Percentiles rank a stretch among this genome's conserved stretches.
Evolutionary conservation across 1,140 invertebrate genomes (phyloP).

Genomic region (Lepidotrigona ventralis): DNA sequence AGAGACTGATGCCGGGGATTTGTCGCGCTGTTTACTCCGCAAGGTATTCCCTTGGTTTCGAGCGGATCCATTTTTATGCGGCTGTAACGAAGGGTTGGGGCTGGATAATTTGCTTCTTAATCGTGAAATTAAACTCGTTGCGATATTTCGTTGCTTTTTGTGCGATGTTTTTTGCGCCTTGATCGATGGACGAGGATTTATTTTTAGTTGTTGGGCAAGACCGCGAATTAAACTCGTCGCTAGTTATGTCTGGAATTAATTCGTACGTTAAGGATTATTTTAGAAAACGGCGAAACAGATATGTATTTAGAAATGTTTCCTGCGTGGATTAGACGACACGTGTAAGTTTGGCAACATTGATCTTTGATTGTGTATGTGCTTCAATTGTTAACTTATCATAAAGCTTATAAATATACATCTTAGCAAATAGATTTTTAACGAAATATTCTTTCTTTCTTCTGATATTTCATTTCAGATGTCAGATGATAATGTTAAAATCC

Average conservation of each 20-base stretch:
- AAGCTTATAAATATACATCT: no score
- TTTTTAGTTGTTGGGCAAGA: background rate
- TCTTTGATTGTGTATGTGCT: no score
- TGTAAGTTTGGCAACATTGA: no score
- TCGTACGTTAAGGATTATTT: no score
- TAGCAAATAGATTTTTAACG: no score
- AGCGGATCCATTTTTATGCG: background rate
- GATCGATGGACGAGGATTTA: background rate
- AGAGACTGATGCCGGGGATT: background rate
- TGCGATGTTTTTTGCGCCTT: background rate
- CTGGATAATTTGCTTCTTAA: background rate
- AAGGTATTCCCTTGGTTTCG: background rate
- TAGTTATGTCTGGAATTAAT: background rate
- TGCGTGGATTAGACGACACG: no score
- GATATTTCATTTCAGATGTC: no score
- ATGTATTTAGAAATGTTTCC: no score
- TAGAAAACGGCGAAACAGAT: no score
- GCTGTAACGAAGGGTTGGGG: background rate
- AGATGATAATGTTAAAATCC: no score
- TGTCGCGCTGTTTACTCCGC: background rate
- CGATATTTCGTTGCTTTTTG: background rate
- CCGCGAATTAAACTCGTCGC: background rate
- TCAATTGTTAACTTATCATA: no score
- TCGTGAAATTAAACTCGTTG: background rate
- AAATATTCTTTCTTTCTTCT: no score